A percentile compares a stretch with the other conserved stretches of the same genome.
phyloP scores from a whole-genome alignment of 2,113 vertebrate species.

The Chloropsis hardwickii region DNA sequence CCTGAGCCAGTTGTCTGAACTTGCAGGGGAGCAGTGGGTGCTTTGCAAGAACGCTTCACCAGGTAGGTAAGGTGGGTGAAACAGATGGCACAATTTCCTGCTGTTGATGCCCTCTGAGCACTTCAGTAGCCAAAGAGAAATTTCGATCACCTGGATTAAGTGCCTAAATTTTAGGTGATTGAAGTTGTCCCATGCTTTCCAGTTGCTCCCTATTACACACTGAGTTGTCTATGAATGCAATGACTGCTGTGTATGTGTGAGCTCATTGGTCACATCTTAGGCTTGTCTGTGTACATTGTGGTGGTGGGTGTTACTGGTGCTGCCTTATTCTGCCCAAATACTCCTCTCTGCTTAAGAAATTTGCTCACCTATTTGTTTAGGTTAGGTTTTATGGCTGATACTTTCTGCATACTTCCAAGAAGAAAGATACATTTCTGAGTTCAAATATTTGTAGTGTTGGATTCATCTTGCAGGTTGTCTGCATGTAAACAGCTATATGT shows the following conservation, averaged over 20 bases:
- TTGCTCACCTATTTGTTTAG: neutral
- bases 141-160: neutral
- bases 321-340: neutral
- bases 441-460: neutral
- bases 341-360: neutral
- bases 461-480: neutral
- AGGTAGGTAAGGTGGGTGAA: neutral
- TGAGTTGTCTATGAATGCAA: neutral
- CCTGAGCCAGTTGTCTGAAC: neutral
- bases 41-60: neutral
- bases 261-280: neutral
- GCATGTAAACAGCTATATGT: neutral
- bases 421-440: neutral
- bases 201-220: neutral
- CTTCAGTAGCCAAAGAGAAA: neutral
- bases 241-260: neutral
- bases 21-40: neutral
- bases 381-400: neutral
- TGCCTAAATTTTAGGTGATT: neutral
- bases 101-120: neutral
- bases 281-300: neutral
- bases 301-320: neutral
- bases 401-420: neutral
- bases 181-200: neutral
- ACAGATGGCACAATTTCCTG: neutral